These are phyloP conservation scores for Microplitis mediator DNA, from an alignment of 1,140 invertebrate species.

Conservation along the genomic window DNA sequence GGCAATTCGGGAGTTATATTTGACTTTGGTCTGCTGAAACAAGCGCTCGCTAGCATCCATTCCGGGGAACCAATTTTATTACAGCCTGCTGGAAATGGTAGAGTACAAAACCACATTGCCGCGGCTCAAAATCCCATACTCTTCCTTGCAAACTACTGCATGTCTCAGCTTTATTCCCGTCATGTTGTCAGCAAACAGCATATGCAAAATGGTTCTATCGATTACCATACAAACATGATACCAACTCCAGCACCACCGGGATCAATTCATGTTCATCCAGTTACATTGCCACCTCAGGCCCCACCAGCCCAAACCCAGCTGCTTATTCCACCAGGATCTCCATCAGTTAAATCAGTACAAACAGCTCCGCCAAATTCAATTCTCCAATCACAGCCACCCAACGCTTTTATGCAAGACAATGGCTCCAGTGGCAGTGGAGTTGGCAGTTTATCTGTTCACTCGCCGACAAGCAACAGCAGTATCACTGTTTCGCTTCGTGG, in stretches of 20 bases:
- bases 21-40: conserved; percentile 70
- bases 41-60: conserved; percentile 68
- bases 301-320: conserved; percentile 49
- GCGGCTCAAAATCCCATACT: conserved; percentile 68
- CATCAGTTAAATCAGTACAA: conserved; percentile 50
- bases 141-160: conserved; percentile 76
- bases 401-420: conserved; percentile 49
- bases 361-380: conserved; percentile 51
- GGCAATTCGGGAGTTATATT: conserved; percentile 70
- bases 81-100: conserved; percentile 55
- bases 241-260: conserved; percentile 46
- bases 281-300: conserved; percentile 36
- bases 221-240: conserved; percentile 59
- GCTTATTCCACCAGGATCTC: conserved; percentile 54
- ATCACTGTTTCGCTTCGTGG: conserved; percentile 43
- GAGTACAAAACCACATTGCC: conserved; percentile 52
- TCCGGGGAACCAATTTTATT: conserved; percentile 60
- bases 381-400: conserved; percentile 50
- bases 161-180: conserved; percentile 74
- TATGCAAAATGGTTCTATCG: conserved; percentile 65
- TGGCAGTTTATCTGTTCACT: conserved; percentile 54
- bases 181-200: conserved; percentile 68
- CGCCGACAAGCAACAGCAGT: conserved; percentile 53
- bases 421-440: conserved; percentile 37
- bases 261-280: conserved; percentile 50